phyloP scores from a whole-genome alignment of 2,113 vertebrate genomes.

The Erythrolamprus reginae region DNA sequence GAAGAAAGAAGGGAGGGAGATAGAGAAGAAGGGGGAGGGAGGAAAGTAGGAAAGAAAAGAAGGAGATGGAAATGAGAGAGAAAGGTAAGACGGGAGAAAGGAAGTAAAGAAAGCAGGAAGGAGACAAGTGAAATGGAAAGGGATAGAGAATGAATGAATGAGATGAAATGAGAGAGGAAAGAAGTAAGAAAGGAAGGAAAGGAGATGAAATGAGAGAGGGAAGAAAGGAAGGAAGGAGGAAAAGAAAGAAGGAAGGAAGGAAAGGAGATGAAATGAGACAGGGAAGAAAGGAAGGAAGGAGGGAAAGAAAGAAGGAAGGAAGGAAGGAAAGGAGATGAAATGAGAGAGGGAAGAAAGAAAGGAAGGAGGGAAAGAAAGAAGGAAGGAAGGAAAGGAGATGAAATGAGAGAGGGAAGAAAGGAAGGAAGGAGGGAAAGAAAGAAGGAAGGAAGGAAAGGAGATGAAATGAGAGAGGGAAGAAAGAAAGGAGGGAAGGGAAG shows the following conservation, averaged over 20 bases:
- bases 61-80: too few species aligned
- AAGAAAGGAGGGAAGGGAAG: not conserved
- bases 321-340: not conserved
- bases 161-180: not conserved
- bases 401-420: too few species aligned
- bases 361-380: not conserved
- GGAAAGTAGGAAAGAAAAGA: slow-evolving; percentile 33
- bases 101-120: not conserved
- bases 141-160: too few species aligned
- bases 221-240: not conserved
- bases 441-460: too few species aligned
- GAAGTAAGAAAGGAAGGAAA: not conserved
- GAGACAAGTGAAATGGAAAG: not conserved
- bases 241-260: not conserved
- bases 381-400: too few species aligned
- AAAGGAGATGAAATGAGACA: not conserved
- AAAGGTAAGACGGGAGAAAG: too few species aligned
- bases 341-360: not conserved
- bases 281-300: too few species aligned
- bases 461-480: not conserved
- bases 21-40: slow-evolving; percentile 2
- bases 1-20: not conserved
- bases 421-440: not conserved
- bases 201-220: not conserved
- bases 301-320: too few species aligned